These are phyloP conservation scores for Oxycera nigricornis DNA, from an alignment of 2,888 invertebrate species.

Conservation along the genomic window DNA sequence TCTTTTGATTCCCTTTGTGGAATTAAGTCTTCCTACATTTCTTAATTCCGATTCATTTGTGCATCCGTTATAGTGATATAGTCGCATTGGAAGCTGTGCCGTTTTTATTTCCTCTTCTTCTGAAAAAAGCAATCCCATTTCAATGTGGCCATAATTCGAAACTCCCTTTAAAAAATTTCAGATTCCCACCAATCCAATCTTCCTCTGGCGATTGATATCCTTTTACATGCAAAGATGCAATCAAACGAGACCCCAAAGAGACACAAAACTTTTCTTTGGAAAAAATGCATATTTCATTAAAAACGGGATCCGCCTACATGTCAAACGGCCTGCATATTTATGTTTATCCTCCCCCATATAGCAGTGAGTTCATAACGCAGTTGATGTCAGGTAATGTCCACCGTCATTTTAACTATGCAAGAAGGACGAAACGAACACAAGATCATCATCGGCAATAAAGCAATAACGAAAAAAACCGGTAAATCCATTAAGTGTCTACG, in stretches of 20 bases:
- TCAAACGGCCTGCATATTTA: constrained; percentile 49
- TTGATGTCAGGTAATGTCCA: constrained; percentile 21
- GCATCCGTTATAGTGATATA: too few species aligned
- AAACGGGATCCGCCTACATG: constrained; percentile 51
- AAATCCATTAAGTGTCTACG: constrained; percentile 26
- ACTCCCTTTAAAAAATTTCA: too few species aligned
- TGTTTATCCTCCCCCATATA: constrained; percentile 26
- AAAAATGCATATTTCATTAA: constrained; percentile 51
- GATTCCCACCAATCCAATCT: background rate
- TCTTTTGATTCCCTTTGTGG: too few species aligned
- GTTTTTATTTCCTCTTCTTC: too few species aligned
- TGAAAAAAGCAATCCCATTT: too few species aligned
- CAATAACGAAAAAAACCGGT: constrained; percentile 8
- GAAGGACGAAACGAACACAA: constrained; percentile 34
- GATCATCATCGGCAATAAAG: constrained; percentile 40
- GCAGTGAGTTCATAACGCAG: constrained; percentile 23
- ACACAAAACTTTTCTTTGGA: background rate
- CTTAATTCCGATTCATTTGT: too few species aligned
- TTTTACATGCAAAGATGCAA: background rate
- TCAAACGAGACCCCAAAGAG: background rate
- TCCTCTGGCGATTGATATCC: constrained; percentile 14
- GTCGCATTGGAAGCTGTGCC: too few species aligned
- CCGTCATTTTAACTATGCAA: constrained; percentile 22
- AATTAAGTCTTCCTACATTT: too few species aligned
- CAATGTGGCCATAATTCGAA: too few species aligned